Percentiles rank a stretch among this genome's conserved stretches.
Evolutionary conservation across 23 tunicate genomes (phyloP).

Genomic region (Oikopleura dioica): DNA sequence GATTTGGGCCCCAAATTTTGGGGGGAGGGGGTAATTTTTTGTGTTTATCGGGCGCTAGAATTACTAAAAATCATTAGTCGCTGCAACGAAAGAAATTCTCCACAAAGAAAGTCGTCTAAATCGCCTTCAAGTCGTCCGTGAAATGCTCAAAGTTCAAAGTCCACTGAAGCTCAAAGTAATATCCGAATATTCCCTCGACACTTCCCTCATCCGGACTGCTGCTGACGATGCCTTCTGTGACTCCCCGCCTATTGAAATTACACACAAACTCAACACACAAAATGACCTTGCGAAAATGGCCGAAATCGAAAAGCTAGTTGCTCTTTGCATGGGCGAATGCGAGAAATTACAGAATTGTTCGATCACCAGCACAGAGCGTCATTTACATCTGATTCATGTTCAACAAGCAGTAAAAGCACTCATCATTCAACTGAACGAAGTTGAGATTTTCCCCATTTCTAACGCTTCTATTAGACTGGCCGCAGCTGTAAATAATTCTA

Average conservation of each 20-base stretch:
- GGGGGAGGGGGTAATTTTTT: too few relatives aligned
- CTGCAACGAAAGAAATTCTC: too few relatives aligned
- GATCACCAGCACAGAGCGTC: neutral
- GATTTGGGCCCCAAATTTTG: too few relatives aligned
- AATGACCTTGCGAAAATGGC: neutral
- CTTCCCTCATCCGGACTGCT: neutral
- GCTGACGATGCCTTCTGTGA: neutral
- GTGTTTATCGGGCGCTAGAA: too few relatives aligned
- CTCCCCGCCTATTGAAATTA: neutral
- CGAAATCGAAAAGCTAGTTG: neutral
- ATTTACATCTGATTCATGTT: neutral
- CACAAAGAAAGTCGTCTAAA: neutral
- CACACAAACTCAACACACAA: neutral
- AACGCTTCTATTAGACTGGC: neutral
- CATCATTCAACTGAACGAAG: neutral
- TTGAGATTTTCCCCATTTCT: neutral
- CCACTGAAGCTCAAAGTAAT: neutral
- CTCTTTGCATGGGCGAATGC: neutral
- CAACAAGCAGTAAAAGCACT: conserved; percentile 8
- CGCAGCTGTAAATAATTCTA: neutral
- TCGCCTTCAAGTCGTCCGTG: conserved; percentile 1
- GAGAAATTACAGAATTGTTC: neutral
- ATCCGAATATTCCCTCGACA: neutral
- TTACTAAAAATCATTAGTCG: too few relatives aligned
- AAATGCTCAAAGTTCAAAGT: neutral